Evolutionary conservation across 2,113 vertebrate genomes (phyloP), one percentile per base, ranked within the genome.

Genomic region (Archocentrus centrarchus): DNA sequence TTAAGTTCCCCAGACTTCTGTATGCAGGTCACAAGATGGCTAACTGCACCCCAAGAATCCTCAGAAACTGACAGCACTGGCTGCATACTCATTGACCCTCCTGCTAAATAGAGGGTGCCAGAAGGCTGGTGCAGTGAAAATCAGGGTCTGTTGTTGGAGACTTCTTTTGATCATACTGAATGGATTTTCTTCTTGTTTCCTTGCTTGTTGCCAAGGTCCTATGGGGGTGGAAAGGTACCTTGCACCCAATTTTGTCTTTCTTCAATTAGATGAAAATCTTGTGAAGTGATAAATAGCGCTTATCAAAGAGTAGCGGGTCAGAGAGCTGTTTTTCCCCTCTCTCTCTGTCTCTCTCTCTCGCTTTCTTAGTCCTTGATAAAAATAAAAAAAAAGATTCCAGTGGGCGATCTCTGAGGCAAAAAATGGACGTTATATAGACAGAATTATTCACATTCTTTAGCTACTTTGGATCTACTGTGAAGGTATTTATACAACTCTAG

Each of bases 131-230:
- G 59, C 50, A 41, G 77, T 70, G 27, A 88, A 84, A 81, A 20
- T 27, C 27, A n/a, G 1, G 37, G 15, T 76, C 57, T 77, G 60
- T 39, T 39, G 60, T 53, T 60, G 27, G 47, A 59, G 60, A 79
- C 61, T 80, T 90, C 85, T 86, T 90, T 93, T 90, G 79, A 89
- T 92, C 44, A 39, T 79, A 18, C 77, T 81, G 39, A 86, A 86
- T 77, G n/a, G 76, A 61, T 66, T 75, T 64, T 85, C 32, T 68
- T 81, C 62, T 60, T 77, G 55, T 77, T 85, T 82, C 61, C 35
- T 80, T 86, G 57, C 27, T 84, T 82, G 64, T 79, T 84, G 44
- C 70, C 22, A 83, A 47, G 60, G 60, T 82, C 41, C 79, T 86
- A 70, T 11, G 11, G 76, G 73, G 77, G 58, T 59, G 50, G 59